phyloP scores from a whole-genome alignment of 2,113 vertebrate species.

The Eublepharis macularius region DNA sequence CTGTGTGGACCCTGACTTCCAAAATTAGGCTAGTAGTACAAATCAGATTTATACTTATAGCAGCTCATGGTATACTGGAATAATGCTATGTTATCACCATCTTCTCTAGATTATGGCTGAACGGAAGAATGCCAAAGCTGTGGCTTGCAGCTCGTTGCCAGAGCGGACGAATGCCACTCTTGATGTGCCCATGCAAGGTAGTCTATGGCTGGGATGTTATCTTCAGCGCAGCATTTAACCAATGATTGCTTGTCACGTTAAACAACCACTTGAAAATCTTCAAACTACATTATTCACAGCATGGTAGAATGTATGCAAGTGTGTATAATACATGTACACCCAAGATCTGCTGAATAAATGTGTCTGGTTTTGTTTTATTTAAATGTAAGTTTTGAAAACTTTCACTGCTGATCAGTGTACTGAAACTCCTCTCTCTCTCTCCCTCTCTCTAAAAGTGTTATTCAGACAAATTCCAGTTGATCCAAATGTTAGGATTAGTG shows the following conservation, averaged over 20 bases:
- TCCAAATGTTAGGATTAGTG: not conserved
- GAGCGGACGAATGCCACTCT: constrained; percentile 78
- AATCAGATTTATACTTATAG: not conserved
- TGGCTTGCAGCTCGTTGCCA: constrained; percentile 88
- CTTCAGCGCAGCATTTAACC: not conserved
- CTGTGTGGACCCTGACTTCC: not conserved
- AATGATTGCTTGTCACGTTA: not conserved
- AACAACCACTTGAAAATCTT: not conserved
- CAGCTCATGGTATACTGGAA: not conserved
- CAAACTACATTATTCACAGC: not conserved
- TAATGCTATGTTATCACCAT: not conserved
- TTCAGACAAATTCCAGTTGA: not conserved
- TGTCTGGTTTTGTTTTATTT: not conserved
- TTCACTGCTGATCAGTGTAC: not conserved
- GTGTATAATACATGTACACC: too few species aligned
- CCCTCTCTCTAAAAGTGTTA: not conserved
- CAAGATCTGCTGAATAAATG: not conserved
- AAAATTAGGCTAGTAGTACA: not conserved
- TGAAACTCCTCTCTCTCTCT: too few species aligned
- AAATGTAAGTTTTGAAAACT: too few species aligned
- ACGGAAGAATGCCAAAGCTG: constrained; percentile 92
- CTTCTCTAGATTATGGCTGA: constrained; percentile 94
- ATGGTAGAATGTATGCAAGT: too few species aligned
- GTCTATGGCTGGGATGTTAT: not conserved
- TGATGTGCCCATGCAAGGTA: constrained; percentile 97